Base-by-base conservation (phyloP, 2,797 vertebrate genomes). In the Margarornis squamiger region DNA sequence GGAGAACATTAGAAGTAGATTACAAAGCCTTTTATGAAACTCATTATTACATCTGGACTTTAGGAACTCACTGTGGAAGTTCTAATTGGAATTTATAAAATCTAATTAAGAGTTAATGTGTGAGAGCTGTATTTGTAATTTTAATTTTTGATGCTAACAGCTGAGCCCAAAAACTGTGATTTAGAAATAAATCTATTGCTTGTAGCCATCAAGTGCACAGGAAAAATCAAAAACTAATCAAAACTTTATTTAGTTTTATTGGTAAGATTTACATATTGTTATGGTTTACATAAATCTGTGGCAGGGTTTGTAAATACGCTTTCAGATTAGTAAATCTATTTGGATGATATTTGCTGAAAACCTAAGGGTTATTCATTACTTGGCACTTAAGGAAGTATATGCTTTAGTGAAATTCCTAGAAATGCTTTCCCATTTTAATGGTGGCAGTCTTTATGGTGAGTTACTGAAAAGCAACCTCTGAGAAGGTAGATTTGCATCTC, bases 1-100 rank as follows among this genome's bases (percentile, higher is more conserved):
- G 49, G 46, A 74, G 70, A 32, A 66, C 45, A 70, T 2, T 10
- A 80, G 73, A 93, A 95, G 66, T 36, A 88, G 74, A 88, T 83
- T 91, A 65, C 9, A 71, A 84, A 93, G 78, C 36, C 66, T 93
- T 88, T 96, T 86, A 26, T 88, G 62, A 77, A 90, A 46, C 55
- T 93, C 68, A 71, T 97, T 95, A 76, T 82, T 95, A 79, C 91
- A 62, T 87, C 48, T 87, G 85, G 95, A 93, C 83, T 95, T 96
- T 61, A 80, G 92, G 58, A 96, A 51, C 29, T 90, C 71, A 14
- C n/a, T 83, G 55, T 57, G 70, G 73, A 94, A 92, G 23, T 81
- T 59, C 67, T 84, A 83, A 77, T 55, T 63, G 72, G 57, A 76
- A 86, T 95, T 89, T 76, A 43, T 62, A 92, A 96, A 84, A 77